Conservation (phyloP, 2,797 vertebrate species). For the Pangasius djambal region DNA sequence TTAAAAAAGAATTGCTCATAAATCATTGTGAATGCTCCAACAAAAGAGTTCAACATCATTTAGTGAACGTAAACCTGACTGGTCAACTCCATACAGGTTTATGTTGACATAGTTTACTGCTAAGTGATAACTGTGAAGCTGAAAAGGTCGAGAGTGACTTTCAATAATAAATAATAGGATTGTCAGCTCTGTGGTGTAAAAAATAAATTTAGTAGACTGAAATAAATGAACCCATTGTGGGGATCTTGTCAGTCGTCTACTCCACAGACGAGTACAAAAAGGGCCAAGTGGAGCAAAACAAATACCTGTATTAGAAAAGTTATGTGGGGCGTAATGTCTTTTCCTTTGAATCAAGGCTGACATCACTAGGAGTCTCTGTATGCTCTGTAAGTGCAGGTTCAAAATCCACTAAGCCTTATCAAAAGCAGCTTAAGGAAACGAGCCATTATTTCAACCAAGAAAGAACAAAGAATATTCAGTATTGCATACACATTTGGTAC, state of each 20-base stretch:
- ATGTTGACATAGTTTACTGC: neutral
- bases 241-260: neutral
- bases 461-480: neutral
- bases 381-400: neutral
- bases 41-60: neutral
- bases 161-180: conserved; percentile 16
- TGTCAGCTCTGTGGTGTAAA: conserved; percentile 26
- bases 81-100: neutral
- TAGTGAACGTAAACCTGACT: neutral
- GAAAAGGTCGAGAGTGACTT: neutral
- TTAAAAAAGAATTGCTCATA: neutral
- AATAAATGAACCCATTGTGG: neutral
- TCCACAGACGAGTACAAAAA: neutral
- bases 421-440: neutral
- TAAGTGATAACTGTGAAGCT: neutral
- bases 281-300: neutral
- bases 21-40: neutral
- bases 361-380: neutral
- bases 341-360: neutral
- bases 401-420: neutral
- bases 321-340: neutral
- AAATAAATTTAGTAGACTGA: conserved; percentile 20
- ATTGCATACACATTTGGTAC: neutral
- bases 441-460: neutral
- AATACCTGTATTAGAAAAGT: neutral